These are phyloP conservation scores for Ceratina japonica DNA, from an alignment of 1,140 invertebrate genomes.

Conservation along the genomic window DNA sequence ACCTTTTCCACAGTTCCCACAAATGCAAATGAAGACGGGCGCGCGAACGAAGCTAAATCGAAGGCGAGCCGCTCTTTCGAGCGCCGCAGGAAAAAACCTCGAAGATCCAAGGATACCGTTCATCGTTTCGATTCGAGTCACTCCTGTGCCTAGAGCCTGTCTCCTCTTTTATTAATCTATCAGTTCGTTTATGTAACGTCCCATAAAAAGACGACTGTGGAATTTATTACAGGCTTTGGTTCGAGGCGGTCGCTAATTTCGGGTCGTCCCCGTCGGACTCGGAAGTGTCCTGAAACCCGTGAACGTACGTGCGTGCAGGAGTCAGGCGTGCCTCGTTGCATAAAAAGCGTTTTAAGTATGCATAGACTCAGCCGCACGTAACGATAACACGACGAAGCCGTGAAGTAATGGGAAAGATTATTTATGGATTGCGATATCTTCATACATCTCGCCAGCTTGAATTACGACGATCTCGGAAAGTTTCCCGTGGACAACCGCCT, in stretches of 20 bases:
- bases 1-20: slow-evolving; percentile 38
- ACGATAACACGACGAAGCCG: slow-evolving; percentile 48
- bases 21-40: neutral
- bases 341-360: slow-evolving; percentile 50
- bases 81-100: neutral
- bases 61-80: slow-evolving; percentile 29
- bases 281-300: too few species aligned
- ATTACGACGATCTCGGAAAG: slow-evolving; percentile 49
- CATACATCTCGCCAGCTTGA: slow-evolving; percentile 14
- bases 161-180: neutral
- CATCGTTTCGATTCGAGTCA: neutral
- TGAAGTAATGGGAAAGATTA: slow-evolving; percentile 49
- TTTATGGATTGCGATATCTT: slow-evolving; percentile 48
- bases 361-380: slow-evolving; percentile 43
- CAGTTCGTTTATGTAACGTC: too few species aligned
- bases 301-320: too few species aligned
- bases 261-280: too few species aligned
- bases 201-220: too few species aligned
- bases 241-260: too few species aligned
- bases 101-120: slow-evolving; percentile 26
- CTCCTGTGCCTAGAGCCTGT: neutral
- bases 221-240: too few species aligned
- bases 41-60: neutral
- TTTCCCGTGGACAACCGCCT: slow-evolving; percentile 34
- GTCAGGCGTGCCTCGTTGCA: slow-evolving; percentile 24